Base-by-base conservation (phyloP, 1,140 invertebrate species). In the Achatina immaculata region DNA sequence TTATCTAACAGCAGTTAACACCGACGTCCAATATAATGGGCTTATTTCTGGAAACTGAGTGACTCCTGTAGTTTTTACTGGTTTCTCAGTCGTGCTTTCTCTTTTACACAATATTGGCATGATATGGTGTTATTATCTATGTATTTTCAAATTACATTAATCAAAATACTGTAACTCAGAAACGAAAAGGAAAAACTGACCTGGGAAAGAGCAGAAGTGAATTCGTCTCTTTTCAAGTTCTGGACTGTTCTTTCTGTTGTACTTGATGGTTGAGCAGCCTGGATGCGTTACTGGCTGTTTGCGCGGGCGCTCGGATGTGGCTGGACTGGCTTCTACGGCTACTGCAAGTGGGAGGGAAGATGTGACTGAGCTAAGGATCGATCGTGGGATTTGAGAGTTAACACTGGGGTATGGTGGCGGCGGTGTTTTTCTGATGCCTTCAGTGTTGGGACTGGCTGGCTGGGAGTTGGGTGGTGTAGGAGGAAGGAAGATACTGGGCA, bases 181-280 rank as follows among this genome's bases (percentile, higher is more conserved):
- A n/a, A n/a, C n/a, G n/a, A n/a, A 55, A 24, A 55, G 21, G 16
- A 31, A 28, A 19, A 38, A 87, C 93, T 94, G 92, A 97, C 97
- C 96, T 87, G 96, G 94, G 91, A 96, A 98, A 93, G 97, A 95
- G 93, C 97, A 99, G 90, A 96, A 96, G 90, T 98, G 97, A 83
- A 98, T 96, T 88, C 97, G 91, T 84, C 97, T 93, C 91, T 98
- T 98, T 90, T 98, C 97, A 82, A 98, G 91, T 90, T 99, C 97
- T 0, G 97, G 97, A 92, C 98, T 98, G 91, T 98, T 98, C 86
- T 97, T 93, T 83, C 97, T 93, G 92, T 98, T 98, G 92, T 97
- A 98, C 88, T 87, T 88, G 71, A 91, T 91, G 16, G 90, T 91
- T 19, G 90, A 89, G 79, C 90, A 91, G 1, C 90, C 90, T 40